Base-by-base conservation (phyloP, 2,797 vertebrate genomes). In the Ambastaia sidthimunki region DNA sequence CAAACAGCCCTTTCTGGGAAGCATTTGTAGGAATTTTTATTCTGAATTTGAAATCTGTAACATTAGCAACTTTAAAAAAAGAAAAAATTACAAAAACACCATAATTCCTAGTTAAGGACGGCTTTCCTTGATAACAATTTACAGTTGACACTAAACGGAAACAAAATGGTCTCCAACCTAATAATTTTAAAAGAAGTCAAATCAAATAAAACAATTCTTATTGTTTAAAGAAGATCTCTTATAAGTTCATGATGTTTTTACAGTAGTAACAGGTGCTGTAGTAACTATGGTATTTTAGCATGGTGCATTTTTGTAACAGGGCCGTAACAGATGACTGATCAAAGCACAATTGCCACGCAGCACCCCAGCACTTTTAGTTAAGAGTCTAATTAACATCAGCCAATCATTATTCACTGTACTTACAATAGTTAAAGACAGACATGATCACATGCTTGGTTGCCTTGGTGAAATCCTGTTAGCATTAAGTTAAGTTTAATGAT, bases 341-440 rank as follows among this genome's bases (percentile, higher is more conserved):
- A 75, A 75, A 75, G 28, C n/a, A 65, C 65, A 47, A 74, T 21
- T n/a, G 44, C 37, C 55, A 47, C 37, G 60, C 28, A 34, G 47
- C 13, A 21, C 47, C 12, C 1, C 15, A 52, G 25, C n/a, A 37
- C 47, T 65, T 74, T 34, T 7, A 37, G n/a, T 15, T 15, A 71
- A 78, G 76, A 55, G 28, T 52, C 74, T 70, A 25, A 57, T 60
- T 80, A 73, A 57, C 63, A 71, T 3, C 47, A 25, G 37, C 48
- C 21, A 60, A 62, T 48, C 52, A 41, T 71, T 74, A 16, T 16
- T 60, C 23, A 52, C n/a, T 52, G 63, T 68, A 25, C 25, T 41
- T 7, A 10, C 48, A 59, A 57, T 76, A 84, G 76, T 60, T 65
- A 80, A 74, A 54, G 70, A 74, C 68, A 63, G 55, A 82, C 74